Percentiles rank a stretch among this genome's conserved stretches.
Evolutionary conservation across 1,140 invertebrate species (phyloP).

Genomic region (Medauroidea extradentata): DNA sequence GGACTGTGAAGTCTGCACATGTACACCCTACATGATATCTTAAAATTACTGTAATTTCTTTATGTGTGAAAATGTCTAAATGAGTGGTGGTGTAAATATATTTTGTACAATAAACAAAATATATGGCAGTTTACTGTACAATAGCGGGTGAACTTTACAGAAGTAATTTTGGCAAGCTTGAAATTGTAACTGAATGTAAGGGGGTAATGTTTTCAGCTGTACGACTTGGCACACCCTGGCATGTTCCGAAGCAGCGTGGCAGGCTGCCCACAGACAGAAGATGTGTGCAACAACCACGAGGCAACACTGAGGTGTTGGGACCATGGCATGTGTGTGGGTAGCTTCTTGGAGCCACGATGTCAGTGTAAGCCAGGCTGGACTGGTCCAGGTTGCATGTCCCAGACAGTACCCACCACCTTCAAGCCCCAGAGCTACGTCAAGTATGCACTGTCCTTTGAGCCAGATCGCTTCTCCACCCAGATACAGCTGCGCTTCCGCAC

Average conservation of each 20-base stretch:
- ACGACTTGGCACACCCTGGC: conserved; percentile 86
- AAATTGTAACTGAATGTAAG: no score
- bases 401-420: conserved; percentile 84
- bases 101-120: no score
- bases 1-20: no score
- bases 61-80: no score
- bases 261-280: conserved; percentile 87
- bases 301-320: conserved; percentile 80
- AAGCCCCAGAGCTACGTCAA: conserved; percentile 91
- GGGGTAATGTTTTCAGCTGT: conserved; percentile 56
- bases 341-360: conserved; percentile 80
- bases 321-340: conserved; percentile 91
- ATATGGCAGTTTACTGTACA: no score
- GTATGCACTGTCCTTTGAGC: conserved; percentile 91
- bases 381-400: conserved; percentile 77
- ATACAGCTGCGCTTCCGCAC: conserved; percentile 91
- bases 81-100: no score
- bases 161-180: no score
- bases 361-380: conserved; percentile 90
- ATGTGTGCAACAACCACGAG: conserved; percentile 76
- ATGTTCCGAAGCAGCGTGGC: conserved; percentile 76
- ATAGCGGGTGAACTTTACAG: no score
- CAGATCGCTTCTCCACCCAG: conserved; percentile 85
- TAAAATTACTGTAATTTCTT: no score
- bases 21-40: no score